phyloP scores from a whole-genome alignment of 2,113 vertebrate species.

The Sinocyclocheilus anshuiensis region DNA sequence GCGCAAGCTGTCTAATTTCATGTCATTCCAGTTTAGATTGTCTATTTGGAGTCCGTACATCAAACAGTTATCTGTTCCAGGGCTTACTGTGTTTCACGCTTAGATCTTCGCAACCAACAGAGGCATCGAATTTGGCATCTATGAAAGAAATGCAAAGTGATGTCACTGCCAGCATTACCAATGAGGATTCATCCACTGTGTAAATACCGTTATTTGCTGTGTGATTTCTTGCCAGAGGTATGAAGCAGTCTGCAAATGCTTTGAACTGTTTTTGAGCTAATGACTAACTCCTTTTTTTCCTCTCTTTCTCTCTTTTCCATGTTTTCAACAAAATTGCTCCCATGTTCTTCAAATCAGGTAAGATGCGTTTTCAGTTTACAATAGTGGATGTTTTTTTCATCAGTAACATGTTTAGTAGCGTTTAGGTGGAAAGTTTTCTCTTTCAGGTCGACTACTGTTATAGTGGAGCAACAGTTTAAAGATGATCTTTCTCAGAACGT shows the following conservation, averaged over 20 bases:
- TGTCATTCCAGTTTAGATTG: slow-evolving; percentile 12
- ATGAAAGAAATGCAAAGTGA: slow-evolving; percentile 41
- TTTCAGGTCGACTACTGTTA: background rate
- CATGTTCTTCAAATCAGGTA: slow-evolving; percentile 46
- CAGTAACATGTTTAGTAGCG: background rate
- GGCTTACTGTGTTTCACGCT: slow-evolving; percentile 37
- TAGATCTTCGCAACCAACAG: slow-evolving; percentile 43
- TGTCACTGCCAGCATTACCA: slow-evolving; percentile 45
- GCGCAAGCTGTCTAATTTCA: background rate
- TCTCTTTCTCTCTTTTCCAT: slow-evolving; percentile 32
- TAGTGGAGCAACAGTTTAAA: background rate
- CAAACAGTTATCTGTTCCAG: slow-evolving; percentile 50
- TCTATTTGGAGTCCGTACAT: slow-evolving; percentile 41
- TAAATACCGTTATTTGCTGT: slow-evolving; percentile 47
- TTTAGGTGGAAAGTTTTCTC: background rate
- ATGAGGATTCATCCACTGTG: slow-evolving; percentile 42
- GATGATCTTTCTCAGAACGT: slow-evolving; percentile 62
- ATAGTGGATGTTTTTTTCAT: background rate
- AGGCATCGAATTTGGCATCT: slow-evolving; percentile 38
- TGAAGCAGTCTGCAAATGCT: slow-evolving; percentile 23
- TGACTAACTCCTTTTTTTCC: background rate
- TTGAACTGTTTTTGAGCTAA: slow-evolving; percentile 21
- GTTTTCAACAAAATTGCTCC: background rate
- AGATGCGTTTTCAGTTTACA: slow-evolving; percentile 18
- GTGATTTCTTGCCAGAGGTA: slow-evolving; percentile 48